A percentile compares a stretch with the other conserved stretches of the same genome.
Evolutionary conservation across 2,113 vertebrate genomes (phyloP).

Genomic region (Apteryx mantelli): DNA sequence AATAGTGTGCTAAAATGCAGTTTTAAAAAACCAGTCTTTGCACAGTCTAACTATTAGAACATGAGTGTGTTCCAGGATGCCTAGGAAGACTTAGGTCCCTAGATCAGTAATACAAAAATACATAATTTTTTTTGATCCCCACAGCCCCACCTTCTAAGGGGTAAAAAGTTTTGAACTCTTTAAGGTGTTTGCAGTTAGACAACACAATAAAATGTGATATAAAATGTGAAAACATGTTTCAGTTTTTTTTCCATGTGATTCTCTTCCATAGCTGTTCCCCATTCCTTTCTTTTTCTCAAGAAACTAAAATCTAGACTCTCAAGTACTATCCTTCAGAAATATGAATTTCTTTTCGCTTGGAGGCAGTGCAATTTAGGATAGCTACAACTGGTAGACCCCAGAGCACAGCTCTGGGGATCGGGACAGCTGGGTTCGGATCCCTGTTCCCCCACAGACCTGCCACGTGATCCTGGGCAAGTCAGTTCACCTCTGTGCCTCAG

Average conservation of each 20-base stretch:
- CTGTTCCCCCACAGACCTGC: background rate
- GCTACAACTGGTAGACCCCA: fast-evolving
- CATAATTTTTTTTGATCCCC: background rate
- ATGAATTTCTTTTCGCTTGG: background rate
- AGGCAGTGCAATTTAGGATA: background rate
- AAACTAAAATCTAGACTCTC: background rate
- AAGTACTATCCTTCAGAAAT: background rate
- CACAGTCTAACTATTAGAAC: background rate
- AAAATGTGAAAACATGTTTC: background rate
- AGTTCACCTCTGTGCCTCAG: slow-evolving; percentile 57
- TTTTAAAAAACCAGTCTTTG: background rate
- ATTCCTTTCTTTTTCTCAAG: background rate
- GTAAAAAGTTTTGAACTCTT: background rate
- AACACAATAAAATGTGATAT: background rate
- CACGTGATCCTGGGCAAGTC: fast-evolving
- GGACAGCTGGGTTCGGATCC: background rate
- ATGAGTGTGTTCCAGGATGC: background rate
- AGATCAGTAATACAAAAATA: background rate
- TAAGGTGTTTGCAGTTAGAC: background rate
- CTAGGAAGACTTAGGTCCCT: background rate
- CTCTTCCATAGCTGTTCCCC: background rate
- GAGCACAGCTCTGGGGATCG: background rate
- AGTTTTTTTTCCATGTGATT: background rate
- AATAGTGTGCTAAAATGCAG: background rate
- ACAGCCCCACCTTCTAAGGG: background rate